Evolutionary conservation across 2,888 invertebrate genomes (phyloP).

Genomic region (Sicus ferrugineus): DNA sequence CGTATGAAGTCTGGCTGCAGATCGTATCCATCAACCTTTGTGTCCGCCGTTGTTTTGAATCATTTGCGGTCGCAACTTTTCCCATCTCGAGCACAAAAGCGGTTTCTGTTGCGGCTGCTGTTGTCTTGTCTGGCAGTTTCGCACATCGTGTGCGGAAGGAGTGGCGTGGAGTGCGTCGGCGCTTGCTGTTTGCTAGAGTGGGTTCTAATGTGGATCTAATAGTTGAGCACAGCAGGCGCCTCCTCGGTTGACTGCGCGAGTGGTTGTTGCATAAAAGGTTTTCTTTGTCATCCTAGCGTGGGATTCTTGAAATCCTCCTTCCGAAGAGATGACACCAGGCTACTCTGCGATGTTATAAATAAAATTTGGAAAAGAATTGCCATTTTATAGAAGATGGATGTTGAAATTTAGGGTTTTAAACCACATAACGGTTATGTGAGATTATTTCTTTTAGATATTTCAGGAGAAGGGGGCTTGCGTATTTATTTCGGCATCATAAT

Average conservation of each 20-base stretch:
- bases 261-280: constrained; percentile 24
- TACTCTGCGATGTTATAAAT: too few relatives aligned
- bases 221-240: constrained; percentile 41
- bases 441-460: too few relatives aligned
- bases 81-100: constrained; percentile 27
- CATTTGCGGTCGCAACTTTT: constrained; percentile 50
- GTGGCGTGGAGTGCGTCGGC: constrained; percentile 19
- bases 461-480: too few relatives aligned
- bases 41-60: constrained; percentile 50
- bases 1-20: constrained; percentile 37
- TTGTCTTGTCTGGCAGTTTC: constrained; percentile 3
- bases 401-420: too few relatives aligned
- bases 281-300: constrained; percentile 33
- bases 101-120: constrained; percentile 18
- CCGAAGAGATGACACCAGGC: neutral
- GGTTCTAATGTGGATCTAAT: constrained; percentile 61
- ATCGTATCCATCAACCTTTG: constrained; percentile 40
- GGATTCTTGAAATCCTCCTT: constrained; percentile 29
- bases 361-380: too few relatives aligned
- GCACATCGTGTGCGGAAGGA: constrained; percentile 22
- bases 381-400: too few relatives aligned
- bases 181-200: constrained; percentile 35
- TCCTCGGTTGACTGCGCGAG: constrained; percentile 12
- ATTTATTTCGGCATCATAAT: too few relatives aligned
- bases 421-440: too few relatives aligned